Evolutionary conservation across 2,888 invertebrate genomes (phyloP), one percentile per base, ranked within the genome.

Genomic region (Ceramica pisi): DNA sequence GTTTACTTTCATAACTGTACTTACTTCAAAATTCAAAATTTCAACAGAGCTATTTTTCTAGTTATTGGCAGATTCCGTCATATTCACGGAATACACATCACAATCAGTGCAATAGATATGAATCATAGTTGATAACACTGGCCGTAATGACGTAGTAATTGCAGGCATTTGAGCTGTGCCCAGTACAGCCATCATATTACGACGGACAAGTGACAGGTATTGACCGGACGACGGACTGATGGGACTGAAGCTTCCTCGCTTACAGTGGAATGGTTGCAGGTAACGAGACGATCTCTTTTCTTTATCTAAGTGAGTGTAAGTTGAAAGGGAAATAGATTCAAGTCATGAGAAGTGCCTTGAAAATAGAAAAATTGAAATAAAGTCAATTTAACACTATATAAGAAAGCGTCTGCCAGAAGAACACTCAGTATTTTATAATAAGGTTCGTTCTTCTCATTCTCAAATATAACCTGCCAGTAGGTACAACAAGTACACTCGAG

Each of bases 171-270:
- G 8, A 10, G 46, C 61, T 23, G 60, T 23, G 50, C 56, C 38
- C 56, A 31, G 71, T 35, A n/a, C 8, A 46, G 35, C 48, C 38
- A 60, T 56, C 31, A 44, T 23, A 12, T 19, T 12, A 7, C 46
- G 46, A 14, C 21, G 21, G 21, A 50, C 35, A 35, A 21, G 35
- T 63, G 51, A 65, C 35, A 56, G 63, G 48, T 61, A n/a, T 21
- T 21, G 46, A 35, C 21, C 8, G 16, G 8, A 66, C 16, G 1
- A 4, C 4, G 10, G 51, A 41, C 6, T 53, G 7, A 48, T 51
- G 46, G 21, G n/a, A 21, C 46, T 35, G 9, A 5, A 71, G 19
- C 9, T 2, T 35, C 21, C 6, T 67, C 14, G 35, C 35, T n/a
- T 35, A n/a, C n/a, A 21, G 41, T 14, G 5, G 14, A 44, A 14